Evolutionary conservation across 1,140 invertebrate species (phyloP), one percentile per base, ranked within the genome.

Genomic region (Aradophagus sp.): DNA sequence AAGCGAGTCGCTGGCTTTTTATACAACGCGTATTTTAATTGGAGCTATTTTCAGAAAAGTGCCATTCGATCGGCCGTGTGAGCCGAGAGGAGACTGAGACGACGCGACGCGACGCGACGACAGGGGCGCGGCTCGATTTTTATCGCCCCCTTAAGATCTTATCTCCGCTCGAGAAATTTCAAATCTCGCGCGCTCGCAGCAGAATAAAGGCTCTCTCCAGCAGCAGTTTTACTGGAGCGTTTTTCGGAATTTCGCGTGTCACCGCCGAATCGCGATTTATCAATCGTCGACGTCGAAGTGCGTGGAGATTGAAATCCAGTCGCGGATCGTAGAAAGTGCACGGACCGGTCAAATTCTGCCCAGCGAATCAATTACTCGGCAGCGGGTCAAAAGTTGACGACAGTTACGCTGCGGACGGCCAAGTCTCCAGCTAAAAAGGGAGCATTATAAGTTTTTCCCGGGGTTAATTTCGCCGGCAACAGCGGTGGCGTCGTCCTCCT

Each of bases 371-470:
- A 74, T 70, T 63, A 63, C 41, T 52, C 34, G 41, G 1, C 12
- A 12, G 12, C 15, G 52, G 59, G 59, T 59, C 72, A 61, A 74
- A 59, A 59, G 56, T 56, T 63, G 56, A 45, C 58, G 66, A 66
- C 62, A 59, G 62, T 66, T 52, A 44, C 58, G 53, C 26, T 52
- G 65, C 42, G 47, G 62, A 58, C 61, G 50, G 34, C 19, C n/a
- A n/a, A n/a, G 41, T 45, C 41, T 53, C 11, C 50, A 38, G 19
- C 53, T 61, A 58, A 66, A 56, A 61, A 66, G n/a, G 48, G 61
- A 61, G 41, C 72, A 74, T 74, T 69, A 70, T 70, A 71, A 70
- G 67, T 74, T 74, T 74, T 74, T 74, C 67, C 67, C 38, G 62
- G 66, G 73, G 73, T 74, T 74, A 74, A 74, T 70, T 74, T 74